Conservation (phyloP, 1,140 invertebrate genomes). For the Anadara kagoshimensis region DNA sequence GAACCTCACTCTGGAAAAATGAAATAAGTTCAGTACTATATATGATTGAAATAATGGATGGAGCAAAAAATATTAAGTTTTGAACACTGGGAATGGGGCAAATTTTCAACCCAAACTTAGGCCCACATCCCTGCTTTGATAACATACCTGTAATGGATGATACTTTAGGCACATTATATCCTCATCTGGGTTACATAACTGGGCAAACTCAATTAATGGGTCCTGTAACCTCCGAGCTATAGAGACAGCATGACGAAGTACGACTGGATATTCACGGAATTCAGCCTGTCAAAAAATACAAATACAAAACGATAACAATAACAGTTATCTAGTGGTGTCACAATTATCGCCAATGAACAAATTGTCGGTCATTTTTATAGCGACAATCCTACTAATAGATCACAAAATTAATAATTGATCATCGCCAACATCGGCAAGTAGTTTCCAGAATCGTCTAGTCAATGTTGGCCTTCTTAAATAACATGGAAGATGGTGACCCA, state of each 20-base stretch:
- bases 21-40: neutral
- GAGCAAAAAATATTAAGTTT: too few relatives aligned
- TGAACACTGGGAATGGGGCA: too few relatives aligned
- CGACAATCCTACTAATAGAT: too few relatives aligned
- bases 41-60: neutral
- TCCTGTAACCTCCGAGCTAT: constrained; percentile 94
- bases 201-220: constrained; percentile 96
- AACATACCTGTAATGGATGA: constrained; percentile 85
- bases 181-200: constrained; percentile 95
- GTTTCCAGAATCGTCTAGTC: too few relatives aligned
- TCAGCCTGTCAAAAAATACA: constrained; percentile 78
- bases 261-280: constrained; percentile 92
- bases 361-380: too few relatives aligned
- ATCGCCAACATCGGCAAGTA: too few relatives aligned
- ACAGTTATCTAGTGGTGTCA: neutral
- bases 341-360: neutral
- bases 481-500: too few relatives aligned
- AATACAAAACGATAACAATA: neutral
- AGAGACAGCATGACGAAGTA: constrained; percentile 93
- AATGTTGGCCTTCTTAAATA: too few relatives aligned
- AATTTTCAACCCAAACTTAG: too few relatives aligned
- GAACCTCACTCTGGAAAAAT: constrained; percentile 83
- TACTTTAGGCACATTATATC: constrained; percentile 96
- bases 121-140: too few relatives aligned
- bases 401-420: too few relatives aligned